Conservation (phyloP, 1,140 invertebrate genomes). For the Neelides sp. region DNA sequence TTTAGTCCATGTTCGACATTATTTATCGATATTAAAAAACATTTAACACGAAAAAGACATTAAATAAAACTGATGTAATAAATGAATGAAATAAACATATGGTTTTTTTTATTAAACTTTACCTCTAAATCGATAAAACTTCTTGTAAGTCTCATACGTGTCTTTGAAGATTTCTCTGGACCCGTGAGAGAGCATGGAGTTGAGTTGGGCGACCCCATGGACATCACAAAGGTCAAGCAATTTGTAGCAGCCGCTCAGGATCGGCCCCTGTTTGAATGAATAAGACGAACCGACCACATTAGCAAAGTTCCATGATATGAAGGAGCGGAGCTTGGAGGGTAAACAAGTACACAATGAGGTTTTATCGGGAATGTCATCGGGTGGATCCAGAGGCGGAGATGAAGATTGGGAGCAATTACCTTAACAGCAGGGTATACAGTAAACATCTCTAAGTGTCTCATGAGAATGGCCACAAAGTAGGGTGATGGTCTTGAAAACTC, state of each 20-base stretch:
- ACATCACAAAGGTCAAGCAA: conserved; percentile 38
- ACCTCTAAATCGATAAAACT: conserved; percentile 39
- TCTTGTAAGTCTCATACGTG: conserved; percentile 37
- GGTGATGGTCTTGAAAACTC: conserved; percentile 36
- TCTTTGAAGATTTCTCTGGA: conserved; percentile 38
- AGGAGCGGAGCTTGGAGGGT: no score
- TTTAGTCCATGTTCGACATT: no score
- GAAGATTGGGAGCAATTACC: conserved; percentile 35
- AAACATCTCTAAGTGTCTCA: conserved; percentile 36
- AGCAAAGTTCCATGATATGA: no score
- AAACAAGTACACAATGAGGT: no score
- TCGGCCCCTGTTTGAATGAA: conserved; percentile 34
- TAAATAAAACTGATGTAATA: no score
- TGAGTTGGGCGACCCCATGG: conserved; percentile 37
- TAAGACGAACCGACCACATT: no score
- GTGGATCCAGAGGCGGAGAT: no score
- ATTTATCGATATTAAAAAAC: no score
- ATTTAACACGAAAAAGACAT: no score
- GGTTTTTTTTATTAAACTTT: conserved; percentile 38
- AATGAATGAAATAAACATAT: no score
- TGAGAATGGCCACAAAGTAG: conserved; percentile 38
- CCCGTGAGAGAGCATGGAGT: conserved; percentile 34
- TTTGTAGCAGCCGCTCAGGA: conserved; percentile 35
- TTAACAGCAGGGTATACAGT: conserved; percentile 37
- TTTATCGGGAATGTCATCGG: no score